Evolutionary conservation across 1,140 invertebrate species (phyloP), one percentile per base, ranked within the genome.

Genomic region (Drosophila subobscura): DNA sequence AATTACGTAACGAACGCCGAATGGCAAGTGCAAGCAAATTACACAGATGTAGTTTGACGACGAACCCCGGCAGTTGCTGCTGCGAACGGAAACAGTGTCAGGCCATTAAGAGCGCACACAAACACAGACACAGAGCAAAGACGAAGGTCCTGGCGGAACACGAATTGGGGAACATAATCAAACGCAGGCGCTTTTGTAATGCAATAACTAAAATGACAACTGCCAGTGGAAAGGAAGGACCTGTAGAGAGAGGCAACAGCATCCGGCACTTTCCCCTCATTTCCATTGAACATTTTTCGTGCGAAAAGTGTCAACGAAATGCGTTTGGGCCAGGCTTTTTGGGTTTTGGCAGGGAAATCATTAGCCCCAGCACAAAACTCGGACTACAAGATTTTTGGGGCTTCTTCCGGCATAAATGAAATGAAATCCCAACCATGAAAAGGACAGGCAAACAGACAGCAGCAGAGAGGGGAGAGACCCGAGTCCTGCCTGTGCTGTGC

Each of bases 141-240:
- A n/a, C 25, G 29, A 40, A 58, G 44, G 45, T 56, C 41, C 53
- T 46, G 49, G 8, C 27, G 22, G 23, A 72, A 86, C 81, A 85
- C 67, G 77, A 56, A 74, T 63, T 59, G 64, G 72, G 65, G 58
- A 78, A 78, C 83, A 85, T 80, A 85, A 85, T 85, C 80, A 86
- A 86, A 85, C 70, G 83, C 81, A 86, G 83, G 67, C 70, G 55
- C 73, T 60, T 60, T 76, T 81, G 81, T 86, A 86, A 86, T 75
- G 81, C 81, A 85, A 85, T 85, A 86, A 85, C 81, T 85, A 86
- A 85, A 85, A 85, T 86, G 81, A 85, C 81, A 85, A 74, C 77
- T 72, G 53, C 66, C 77, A 73, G n/a, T n/a, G n/a, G n/a, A n/a
- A n/a, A 72, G 58, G 49, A 61, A 52, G 23, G 51, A 50, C 37